These are phyloP conservation scores for Mycetomoellerius zeteki DNA, from an alignment of 1,140 invertebrate species.

Conservation along the genomic window DNA sequence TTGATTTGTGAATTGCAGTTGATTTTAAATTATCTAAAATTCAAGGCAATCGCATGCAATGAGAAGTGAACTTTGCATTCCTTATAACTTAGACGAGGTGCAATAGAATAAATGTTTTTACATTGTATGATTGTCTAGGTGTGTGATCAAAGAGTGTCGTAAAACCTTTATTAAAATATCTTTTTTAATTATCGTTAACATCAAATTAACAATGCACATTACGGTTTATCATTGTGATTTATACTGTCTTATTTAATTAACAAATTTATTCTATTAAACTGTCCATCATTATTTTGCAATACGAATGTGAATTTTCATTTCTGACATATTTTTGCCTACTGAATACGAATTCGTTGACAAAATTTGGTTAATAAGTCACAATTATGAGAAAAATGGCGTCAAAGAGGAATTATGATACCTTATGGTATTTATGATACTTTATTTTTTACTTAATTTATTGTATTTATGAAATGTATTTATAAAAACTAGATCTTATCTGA, in stretches of 20 bases:
- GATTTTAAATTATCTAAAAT: neutral
- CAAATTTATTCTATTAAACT: constrained; percentile 10
- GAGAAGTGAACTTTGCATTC: neutral
- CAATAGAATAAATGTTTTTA: constrained; percentile 20
- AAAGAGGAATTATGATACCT: too few relatives aligned
- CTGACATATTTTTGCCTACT: too few relatives aligned
- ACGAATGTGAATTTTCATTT: too few relatives aligned
- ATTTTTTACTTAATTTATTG: constrained; percentile 19
- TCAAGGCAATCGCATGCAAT: constrained; percentile 4
- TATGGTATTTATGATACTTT: neutral
- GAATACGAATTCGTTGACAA: too few relatives aligned
- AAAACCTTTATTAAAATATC: constrained; percentile 42
- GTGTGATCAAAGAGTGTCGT: constrained; percentile 3
- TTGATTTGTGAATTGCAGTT: neutral
- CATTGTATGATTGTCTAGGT: neutral
- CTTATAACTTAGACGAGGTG: neutral
- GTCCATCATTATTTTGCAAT: too few relatives aligned
- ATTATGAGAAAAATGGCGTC: too few relatives aligned
- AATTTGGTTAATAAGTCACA: too few relatives aligned
- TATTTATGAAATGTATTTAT: constrained; percentile 2
- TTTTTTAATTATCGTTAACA: neutral
- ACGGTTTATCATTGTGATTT: constrained; percentile 41
- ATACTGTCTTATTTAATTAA: neutral
- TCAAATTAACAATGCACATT: constrained; percentile 29
- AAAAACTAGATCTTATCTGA: neutral